A percentile compares a stretch with the other conserved stretches of the same genome.
These are phyloP conservation scores for Caerostris darwini DNA, from an alignment of 1,140 invertebrate species.

Conservation along the genomic window DNA sequence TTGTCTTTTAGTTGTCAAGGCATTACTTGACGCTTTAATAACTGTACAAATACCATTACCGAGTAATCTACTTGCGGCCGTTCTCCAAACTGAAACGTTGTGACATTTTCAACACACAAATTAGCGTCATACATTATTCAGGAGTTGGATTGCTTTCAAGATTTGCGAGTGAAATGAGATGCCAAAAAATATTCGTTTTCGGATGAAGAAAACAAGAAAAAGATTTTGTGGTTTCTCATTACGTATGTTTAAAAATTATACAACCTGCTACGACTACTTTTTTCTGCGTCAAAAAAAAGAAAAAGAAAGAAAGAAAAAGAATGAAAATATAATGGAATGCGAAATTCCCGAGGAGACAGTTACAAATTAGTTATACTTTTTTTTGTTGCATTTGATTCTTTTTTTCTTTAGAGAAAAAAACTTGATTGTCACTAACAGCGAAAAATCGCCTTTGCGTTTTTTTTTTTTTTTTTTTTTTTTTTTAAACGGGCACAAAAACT, in stretches of 20 bases:
- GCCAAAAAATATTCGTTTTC: neutral
- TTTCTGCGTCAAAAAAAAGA: neutral
- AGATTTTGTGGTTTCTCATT: neutral
- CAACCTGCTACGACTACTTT: neutral
- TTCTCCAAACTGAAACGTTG: neutral
- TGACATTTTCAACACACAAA: conserved; percentile 7
- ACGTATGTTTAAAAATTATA: conserved; percentile 12
- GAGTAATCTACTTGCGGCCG: neutral
- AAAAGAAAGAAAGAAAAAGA: neutral
- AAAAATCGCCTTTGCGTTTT: neutral
- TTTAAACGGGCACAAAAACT: neutral
- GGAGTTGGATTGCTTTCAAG: conserved; percentile 27
- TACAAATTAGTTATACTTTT: conserved; percentile 1
- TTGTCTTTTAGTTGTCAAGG: neutral
- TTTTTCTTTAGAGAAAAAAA: neutral
- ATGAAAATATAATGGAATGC: neutral
- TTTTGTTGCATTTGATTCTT: neutral
- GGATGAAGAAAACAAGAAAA: neutral
- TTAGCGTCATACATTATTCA: conserved; percentile 32
- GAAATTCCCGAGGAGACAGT: neutral
- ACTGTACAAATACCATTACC: conserved; percentile 15
- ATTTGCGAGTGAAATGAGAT: neutral
- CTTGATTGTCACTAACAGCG: neutral
- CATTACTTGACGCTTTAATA: neutral
- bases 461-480: no score